Conservation (phyloP, 2,113 vertebrate genomes). For the Mugil cephalus region DNA sequence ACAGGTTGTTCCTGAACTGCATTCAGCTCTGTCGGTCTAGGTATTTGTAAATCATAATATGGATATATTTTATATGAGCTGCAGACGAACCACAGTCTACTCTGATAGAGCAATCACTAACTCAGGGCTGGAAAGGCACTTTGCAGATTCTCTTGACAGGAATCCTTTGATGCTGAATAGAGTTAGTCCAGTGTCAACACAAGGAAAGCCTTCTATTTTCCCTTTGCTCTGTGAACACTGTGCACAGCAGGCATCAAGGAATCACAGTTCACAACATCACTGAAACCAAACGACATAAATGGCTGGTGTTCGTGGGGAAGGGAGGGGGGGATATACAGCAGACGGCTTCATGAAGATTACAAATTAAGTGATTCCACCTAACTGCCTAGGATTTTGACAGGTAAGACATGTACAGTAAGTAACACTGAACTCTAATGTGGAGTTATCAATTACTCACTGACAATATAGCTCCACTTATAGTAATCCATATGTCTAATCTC, state of each 20-base stretch:
- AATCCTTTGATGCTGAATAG: slow-evolving; percentile 31
- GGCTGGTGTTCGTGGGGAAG: too few relatives aligned
- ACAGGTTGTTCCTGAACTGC: neutral
- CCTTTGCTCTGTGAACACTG: slow-evolving; percentile 35
- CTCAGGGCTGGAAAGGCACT: slow-evolving; percentile 23
- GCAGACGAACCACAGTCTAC: slow-evolving; percentile 11
- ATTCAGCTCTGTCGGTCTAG: neutral
- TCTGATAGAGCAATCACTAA: slow-evolving; percentile 42
- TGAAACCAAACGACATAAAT: too few relatives aligned
- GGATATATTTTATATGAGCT: neutral
- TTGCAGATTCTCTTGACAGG: slow-evolving; percentile 30
- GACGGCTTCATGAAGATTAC: neutral
- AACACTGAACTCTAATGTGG: too few relatives aligned
- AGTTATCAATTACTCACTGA: too few relatives aligned
- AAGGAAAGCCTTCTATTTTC: slow-evolving; percentile 32
- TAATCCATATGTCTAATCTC: too few relatives aligned
- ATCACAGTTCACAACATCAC: too few relatives aligned
- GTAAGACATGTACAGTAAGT: too few relatives aligned
- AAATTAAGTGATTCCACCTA: too few relatives aligned
- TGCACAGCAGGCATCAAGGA: slow-evolving; percentile 11
- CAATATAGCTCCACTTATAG: too few relatives aligned
- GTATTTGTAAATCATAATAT: neutral
- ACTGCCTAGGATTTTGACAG: too few relatives aligned
- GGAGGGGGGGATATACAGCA: neutral
- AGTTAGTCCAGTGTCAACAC: slow-evolving; percentile 48